These are phyloP conservation scores for Etheostoma cragini DNA, from an alignment of 2,113 vertebrate species.

Conservation along the genomic window DNA sequence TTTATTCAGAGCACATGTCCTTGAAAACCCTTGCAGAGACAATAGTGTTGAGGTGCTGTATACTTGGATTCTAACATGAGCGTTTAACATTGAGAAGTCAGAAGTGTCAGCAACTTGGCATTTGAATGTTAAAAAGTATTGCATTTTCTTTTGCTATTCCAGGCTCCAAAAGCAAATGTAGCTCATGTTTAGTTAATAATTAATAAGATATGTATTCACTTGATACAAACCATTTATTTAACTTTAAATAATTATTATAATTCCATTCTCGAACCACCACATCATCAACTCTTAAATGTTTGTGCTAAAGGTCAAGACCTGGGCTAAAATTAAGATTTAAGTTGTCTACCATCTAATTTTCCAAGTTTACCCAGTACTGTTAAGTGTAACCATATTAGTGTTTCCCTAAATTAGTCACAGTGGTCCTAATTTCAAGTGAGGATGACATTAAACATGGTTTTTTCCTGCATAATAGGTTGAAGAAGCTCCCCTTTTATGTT, in stretches of 20 bases:
- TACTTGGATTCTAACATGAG: slow-evolving; percentile 37
- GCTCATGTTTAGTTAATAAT: slow-evolving; percentile 25
- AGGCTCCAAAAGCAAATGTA: slow-evolving; percentile 26
- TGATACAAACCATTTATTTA: not conserved
- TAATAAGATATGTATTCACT: not conserved
- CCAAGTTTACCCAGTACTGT: not conserved
- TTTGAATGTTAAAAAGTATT: slow-evolving; percentile 56
- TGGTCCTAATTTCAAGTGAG: slow-evolving; percentile 19
- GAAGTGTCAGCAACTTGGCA: slow-evolving; percentile 38
- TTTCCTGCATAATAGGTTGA: slow-evolving; percentile 13
- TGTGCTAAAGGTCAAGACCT: not conserved
- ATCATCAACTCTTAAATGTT: not conserved
- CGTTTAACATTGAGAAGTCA: slow-evolving; percentile 64
- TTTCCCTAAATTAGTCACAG: slow-evolving; percentile 20
- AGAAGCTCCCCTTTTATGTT: slow-evolving; percentile 15
- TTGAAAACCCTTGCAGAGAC: slow-evolving; percentile 71
- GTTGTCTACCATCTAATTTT: not conserved
- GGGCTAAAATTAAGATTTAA: not conserved
- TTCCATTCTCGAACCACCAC: not conserved
- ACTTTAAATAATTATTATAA: not conserved
- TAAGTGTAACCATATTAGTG: not conserved
- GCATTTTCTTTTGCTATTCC: slow-evolving; percentile 47
- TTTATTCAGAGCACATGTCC: slow-evolving; percentile 81
- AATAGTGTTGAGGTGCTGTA: slow-evolving; percentile 47
- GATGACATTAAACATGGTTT: slow-evolving; percentile 9